Evolutionary conservation across 2,888 invertebrate species (phyloP), one percentile per base, ranked within the genome.

Genomic region (Luperina testacea): DNA sequence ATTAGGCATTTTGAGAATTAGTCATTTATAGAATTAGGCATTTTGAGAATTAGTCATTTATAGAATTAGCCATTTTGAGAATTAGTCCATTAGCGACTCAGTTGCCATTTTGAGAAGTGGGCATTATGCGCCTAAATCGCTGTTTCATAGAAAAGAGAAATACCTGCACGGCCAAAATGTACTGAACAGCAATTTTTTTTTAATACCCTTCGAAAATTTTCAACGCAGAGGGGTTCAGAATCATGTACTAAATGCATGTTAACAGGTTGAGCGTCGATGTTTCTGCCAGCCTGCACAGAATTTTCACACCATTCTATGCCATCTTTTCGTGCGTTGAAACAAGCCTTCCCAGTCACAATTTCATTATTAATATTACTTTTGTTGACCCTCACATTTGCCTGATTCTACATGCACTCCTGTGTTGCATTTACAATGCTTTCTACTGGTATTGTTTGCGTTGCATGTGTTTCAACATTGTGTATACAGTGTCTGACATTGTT

Each of bases 391-490:
- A 84, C 72, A 69, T 84, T 81, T 72, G 75, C 53, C 27, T 61
- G 42, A 59, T 84, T 81, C 81, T 72, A 45, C 69, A 77, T 84
- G 74, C 76, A 67, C 72, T 83, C 63, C 72, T 74, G 80, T 17
- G 53, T 57, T 77, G 72, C 69, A 75, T 81, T 84, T 38, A 75
- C 63, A 84, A 75, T 84, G 45, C 72, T 84, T 84, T 84, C 77
- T 70, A 77, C 69, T 32, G 24, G 65, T 76, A 73, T 75, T 81
- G 77, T 84, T 83, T 80, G 73, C 20, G 27, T 61, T 83, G 75
- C 74, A 75, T 79, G 67, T 67, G 65, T 84, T 77, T 80, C 83
- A 45, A 77, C 72, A 84, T 72, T 81, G 69, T 84, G 17, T 65
- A 17, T 57, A 69, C 69, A 75, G 51, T 61, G 69, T 63, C 72